Conservation (phyloP, 2,888 invertebrate species). For the Drosophila gaucha region DNA sequence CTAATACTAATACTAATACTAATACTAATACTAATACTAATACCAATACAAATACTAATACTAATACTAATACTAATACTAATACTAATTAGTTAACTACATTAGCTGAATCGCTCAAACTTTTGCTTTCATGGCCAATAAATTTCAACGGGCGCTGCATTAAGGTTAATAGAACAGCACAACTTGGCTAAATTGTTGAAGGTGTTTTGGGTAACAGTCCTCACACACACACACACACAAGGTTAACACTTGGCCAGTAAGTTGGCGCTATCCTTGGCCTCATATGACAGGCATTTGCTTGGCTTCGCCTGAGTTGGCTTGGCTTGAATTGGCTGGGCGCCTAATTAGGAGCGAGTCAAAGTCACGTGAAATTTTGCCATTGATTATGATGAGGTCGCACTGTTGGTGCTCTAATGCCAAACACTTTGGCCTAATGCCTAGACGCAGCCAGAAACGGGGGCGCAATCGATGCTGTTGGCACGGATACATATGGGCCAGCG, state of each 20-base stretch:
- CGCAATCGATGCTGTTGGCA: conserved; percentile 6
- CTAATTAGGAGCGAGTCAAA: conserved; percentile 48
- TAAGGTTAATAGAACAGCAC: conserved; percentile 35
- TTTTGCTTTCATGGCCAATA: conserved; percentile 32
- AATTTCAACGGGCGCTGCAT: conserved; percentile 36
- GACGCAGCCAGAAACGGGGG: not conserved
- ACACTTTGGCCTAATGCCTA: conserved; percentile 57
- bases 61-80: not conserved
- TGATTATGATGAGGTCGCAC: conserved; percentile 58
- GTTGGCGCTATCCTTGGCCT: not conserved
- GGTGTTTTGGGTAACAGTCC: conserved; percentile 5
- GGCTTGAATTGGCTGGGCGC: conserved; percentile 1
- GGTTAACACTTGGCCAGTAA: not conserved
- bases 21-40: not conserved
- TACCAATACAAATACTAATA: not conserved
- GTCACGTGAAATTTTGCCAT: conserved; percentile 47
- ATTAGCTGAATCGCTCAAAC: conserved; percentile 11
- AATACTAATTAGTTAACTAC: not conserved
- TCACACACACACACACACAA: no score
- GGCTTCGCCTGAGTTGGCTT: not conserved
- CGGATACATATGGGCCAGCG: conserved; percentile 22
- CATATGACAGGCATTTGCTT: not conserved
- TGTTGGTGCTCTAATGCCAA: conserved; percentile 44
- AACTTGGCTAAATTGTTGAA: conserved; percentile 33
- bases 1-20: not conserved